Percentiles rank a stretch among this genome's conserved stretches.
These are phyloP conservation scores for Sebastes kiyomatsui DNA, from an alignment of 2,797 vertebrate species.

Conservation along the genomic window DNA sequence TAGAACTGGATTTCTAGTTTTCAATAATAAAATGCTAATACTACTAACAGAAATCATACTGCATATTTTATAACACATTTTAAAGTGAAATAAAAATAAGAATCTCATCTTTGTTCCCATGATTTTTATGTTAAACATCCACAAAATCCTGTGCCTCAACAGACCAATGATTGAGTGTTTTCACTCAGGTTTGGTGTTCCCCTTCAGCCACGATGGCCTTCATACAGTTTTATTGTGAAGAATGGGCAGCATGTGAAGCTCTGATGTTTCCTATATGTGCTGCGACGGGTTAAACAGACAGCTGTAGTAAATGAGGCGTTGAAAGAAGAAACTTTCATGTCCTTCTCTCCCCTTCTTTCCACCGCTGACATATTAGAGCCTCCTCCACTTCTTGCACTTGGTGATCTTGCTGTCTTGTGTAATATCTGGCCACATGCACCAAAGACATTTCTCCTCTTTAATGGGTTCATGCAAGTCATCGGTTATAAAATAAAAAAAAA, in stretches of 20 bases:
- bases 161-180: not conserved
- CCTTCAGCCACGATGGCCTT: conserved; percentile 11
- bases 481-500: too few species aligned
- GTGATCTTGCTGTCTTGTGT: not conserved
- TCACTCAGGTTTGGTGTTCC: conserved; percentile 6
- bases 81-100: not conserved
- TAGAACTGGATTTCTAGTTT: not conserved
- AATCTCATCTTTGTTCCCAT: not conserved
- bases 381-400: not conserved
- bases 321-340: conserved; percentile 48
- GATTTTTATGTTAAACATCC: not conserved
- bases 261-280: conserved; percentile 30
- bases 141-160: not conserved
- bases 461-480: not conserved
- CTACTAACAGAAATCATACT: not conserved
- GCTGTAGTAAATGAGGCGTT: conserved; percentile 61
- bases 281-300: conserved; percentile 33
- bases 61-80: not conserved
- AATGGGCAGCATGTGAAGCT: conserved; percentile 35
- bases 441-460: not conserved
- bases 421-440: not conserved
- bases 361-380: conserved; percentile 10
- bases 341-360: conserved; percentile 9
- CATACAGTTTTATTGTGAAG: conserved; percentile 6
- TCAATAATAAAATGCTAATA: not conserved